phyloP scores from a whole-genome alignment of 92 coral and sea anemone genomes.

The Meandrina meandrites region DNA sequence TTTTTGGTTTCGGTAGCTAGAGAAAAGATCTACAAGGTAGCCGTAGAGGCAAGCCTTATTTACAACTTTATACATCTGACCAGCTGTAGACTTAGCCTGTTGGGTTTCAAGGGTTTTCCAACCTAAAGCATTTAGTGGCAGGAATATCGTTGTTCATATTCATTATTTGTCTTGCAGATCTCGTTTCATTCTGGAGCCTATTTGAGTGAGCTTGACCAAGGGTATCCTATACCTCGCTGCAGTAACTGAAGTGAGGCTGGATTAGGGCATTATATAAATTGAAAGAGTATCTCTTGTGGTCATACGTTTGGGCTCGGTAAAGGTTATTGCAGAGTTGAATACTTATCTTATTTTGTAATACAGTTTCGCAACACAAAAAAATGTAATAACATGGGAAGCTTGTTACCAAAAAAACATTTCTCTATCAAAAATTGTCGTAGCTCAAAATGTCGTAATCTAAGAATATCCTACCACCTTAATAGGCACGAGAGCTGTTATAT shows the following conservation, averaged over 20 bases:
- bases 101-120: constrained; percentile 55
- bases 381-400: no score
- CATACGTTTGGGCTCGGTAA: no score
- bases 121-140: no score
- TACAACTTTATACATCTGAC: constrained; percentile 40
- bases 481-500: no score
- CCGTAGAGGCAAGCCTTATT: constrained; percentile 38
- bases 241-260: constrained; percentile 54
- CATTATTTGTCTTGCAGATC: constrained; percentile 48
- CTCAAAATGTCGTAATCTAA: no score
- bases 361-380: no score
- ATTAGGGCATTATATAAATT: constrained; percentile 65
- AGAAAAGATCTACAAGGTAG: constrained; percentile 40
- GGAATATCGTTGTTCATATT: constrained; percentile 38
- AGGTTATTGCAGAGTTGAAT: no score
- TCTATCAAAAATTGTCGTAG: no score
- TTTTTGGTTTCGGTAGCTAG: constrained; percentile 47
- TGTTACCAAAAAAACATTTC: no score
- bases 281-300: no score
- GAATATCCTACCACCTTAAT: no score
- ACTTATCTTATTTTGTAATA: no score
- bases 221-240: constrained; percentile 68
- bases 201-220: constrained; percentile 44
- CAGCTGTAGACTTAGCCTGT: constrained; percentile 43
- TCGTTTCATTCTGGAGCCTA: constrained; percentile 44